Evolutionary conservation across 1,140 invertebrate species (phyloP), one percentile per base, ranked within the genome.

Genomic region (Drosophila ambigua): DNA sequence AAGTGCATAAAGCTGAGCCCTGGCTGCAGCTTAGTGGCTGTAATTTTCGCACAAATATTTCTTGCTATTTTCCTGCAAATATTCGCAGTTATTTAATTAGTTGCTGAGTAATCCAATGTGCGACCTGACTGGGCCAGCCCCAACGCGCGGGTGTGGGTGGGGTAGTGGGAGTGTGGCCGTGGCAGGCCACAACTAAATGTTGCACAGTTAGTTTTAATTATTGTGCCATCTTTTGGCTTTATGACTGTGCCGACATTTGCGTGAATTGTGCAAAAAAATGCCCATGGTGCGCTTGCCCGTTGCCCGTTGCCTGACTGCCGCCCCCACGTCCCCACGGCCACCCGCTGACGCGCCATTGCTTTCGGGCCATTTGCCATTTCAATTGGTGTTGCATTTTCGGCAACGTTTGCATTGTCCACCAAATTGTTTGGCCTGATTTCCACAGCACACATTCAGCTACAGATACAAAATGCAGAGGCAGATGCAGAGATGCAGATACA

Each of bases 341-440:
- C 44, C 52, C 44, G 8, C 23, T 16, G 11, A 49, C 41, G 13
- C 15, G 31, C 6, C 9, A 0, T 11, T 23, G 54, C 61, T 66
- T 50, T 44, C 73, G 59, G 72, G 44, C 80, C 67, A 73, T 81
- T 77, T 81, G 58, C 61, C 68, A 72, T 83, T 87, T 87, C 77
- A 84, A 87, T 89, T 77, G 67, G 62, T 75, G 73, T 65, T 75
- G 77, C 72, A 85, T 76, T 85, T 39, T 83, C n/a, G 65, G 55
- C 58, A 60, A 31, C 59, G 58, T 66, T 52, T 43, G 60, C 71
- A 76, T 72, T 61, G 72, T 79, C 35, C 54, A 44, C 35, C 53
- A 46, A 54, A 80, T 62, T 57, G 31, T 49, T 54, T 55, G 46
- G 16, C 68, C 72, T 72, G 54, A 80, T 84, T 88, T 89, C 9